Conservation (phyloP, 2,797 vertebrate genomes). For the Setipinna tenuifilis region DNA sequence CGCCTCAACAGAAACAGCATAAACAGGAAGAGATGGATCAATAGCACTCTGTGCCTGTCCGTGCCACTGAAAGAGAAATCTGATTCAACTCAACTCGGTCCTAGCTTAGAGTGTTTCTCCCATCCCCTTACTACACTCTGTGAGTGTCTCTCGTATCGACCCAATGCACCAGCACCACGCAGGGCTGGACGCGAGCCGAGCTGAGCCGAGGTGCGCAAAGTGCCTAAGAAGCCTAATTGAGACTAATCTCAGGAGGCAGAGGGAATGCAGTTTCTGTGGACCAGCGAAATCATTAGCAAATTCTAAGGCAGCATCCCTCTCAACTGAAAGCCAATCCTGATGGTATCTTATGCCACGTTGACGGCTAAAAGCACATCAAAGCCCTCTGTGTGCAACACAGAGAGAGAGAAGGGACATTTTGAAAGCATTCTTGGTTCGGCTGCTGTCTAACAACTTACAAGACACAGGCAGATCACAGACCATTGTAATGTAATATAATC, state of each 20-base stretch:
- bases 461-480: too few relatives aligned
- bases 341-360: too few relatives aligned
- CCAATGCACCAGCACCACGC: not conserved
- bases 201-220: not conserved
- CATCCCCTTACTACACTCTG: not conserved
- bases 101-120: not conserved
- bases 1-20: not conserved
- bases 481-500: too few relatives aligned
- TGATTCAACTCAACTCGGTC: not conserved
- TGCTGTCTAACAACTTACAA: too few relatives aligned
- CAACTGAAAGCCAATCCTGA: not conserved
- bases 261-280: not conserved
- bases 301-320: not conserved
- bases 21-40: not conserved
- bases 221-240: not conserved
- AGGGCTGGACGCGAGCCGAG: not conserved
- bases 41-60: not conserved
- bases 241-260: not conserved
- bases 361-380: too few relatives aligned
- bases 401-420: too few relatives aligned
- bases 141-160: not conserved
- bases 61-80: not conserved
- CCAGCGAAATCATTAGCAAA: not conserved
- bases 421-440: too few relatives aligned
- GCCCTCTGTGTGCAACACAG: too few relatives aligned